Conservation (phyloP, 2,888 invertebrate genomes). For the Oligia fasciuncula region DNA sequence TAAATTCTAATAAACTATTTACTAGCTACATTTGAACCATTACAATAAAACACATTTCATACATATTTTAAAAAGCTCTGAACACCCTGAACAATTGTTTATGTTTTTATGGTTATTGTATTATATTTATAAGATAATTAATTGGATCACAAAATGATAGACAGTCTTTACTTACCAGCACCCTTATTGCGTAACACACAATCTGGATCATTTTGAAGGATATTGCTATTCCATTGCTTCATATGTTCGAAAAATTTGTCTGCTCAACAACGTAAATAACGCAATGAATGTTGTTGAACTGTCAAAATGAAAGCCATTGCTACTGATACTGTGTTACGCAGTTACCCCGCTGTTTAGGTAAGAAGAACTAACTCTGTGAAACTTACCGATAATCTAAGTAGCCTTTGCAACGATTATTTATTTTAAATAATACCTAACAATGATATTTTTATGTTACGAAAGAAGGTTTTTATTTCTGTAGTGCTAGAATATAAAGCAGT, state of each 20-base stretch:
- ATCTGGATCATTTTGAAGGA: too few species aligned
- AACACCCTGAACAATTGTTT: too few species aligned
- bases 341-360: not conserved
- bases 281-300: too few species aligned
- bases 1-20: not conserved
- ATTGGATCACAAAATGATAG: not conserved
- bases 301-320: too few species aligned
- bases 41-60: not conserved
- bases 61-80: not conserved
- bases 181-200: too few species aligned
- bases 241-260: too few species aligned
- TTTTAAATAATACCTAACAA: not conserved
- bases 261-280: too few species aligned
- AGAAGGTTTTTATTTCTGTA: constrained; percentile 6
- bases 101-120: too few species aligned
- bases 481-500: not conserved
- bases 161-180: not conserved
- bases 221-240: too few species aligned
- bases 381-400: not conserved
- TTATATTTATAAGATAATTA: too few species aligned
- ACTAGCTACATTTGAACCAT: not conserved
- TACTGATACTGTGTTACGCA: too few species aligned
- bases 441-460: not conserved
- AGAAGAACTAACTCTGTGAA: not conserved
- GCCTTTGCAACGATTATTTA: not conserved